Base-by-base conservation (phyloP, 1,140 invertebrate genomes). In the Gerris buenoi region DNA sequence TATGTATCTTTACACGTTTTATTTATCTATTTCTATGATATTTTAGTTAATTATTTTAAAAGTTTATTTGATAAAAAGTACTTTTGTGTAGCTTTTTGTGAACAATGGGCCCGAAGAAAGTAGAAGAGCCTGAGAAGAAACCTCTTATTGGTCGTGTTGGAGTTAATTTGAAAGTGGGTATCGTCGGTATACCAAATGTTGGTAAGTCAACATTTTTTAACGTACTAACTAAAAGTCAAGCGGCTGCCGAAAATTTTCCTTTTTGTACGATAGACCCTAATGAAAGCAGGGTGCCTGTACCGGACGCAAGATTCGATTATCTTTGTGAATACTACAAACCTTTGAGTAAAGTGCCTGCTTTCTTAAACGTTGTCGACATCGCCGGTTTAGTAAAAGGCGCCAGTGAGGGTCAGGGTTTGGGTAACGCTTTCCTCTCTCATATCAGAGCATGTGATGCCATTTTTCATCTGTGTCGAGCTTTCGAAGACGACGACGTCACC, bases 211-310 rank as follows among this genome's bases (percentile, higher is more conserved):
- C 97, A 58, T 99, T 99, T 80, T 99, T 99, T 82, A 99, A 99
- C 80, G 95, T 99, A 0, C 78, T 99, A 29, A 98, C 95, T 22
- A 95, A 98, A 77, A 97, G 93, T 76, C 87, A 92, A 74, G 96
- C 93, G 13, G 86, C 93, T 66, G 95, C 97, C 65, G 93, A 98
- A 81, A 98, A 99, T 76, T 98, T 98, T 79, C 97, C 97, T 2
- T 99, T 99, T 81, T 99, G 97, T 82, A 99, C 97, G 75, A 99
- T 99, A 75, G 95, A 99, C 82, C 97, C 97, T 25, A 99, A 99
- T 93, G 97, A 99, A 88, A 88, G 91, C 90, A 86, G 96, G 73
- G 97, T 99, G 71, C 92, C 96, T n/a, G 95, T 99, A 3, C 95
- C 95, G 5, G 97, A 99, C 81, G 83, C 86, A 29, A 84, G 97